Evolutionary conservation across 2,797 vertebrate genomes (phyloP).

Genomic region (Lemur catta): DNA sequence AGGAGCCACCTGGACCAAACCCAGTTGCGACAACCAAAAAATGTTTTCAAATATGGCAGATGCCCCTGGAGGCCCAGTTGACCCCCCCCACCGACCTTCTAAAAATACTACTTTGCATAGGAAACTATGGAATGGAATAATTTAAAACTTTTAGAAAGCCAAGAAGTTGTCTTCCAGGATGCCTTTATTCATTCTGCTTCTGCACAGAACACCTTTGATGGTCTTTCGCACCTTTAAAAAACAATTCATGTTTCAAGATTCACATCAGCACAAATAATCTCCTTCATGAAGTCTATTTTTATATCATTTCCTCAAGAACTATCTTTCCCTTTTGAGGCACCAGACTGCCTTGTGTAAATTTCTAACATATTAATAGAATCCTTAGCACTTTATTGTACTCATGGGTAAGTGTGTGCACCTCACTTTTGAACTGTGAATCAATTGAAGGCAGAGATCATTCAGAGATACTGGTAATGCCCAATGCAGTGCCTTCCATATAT

Average conservation of each 20-base stretch:
- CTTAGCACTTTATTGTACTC: background rate
- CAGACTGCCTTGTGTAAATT: background rate
- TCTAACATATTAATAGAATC: background rate
- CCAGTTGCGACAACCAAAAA: background rate
- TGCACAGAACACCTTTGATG: background rate
- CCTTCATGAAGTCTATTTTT: background rate
- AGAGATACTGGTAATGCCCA: background rate
- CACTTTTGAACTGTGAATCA: background rate
- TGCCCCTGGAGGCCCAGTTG: too few relatives aligned
- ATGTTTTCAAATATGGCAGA: background rate
- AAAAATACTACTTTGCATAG: background rate
- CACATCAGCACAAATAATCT: background rate
- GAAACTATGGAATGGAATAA: background rate
- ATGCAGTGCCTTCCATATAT: background rate
- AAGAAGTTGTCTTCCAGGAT: background rate
- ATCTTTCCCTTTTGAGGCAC: background rate
- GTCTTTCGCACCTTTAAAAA: background rate
- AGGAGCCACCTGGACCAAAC: background rate
- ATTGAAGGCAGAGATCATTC: background rate
- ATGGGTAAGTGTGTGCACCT: background rate
- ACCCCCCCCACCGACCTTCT: rapidly evolving
- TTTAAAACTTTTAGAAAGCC: background rate
- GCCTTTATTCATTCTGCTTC: background rate
- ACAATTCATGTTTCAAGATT: background rate
- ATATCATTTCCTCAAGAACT: background rate